Evolutionary conservation across 2,888 invertebrate genomes (phyloP), one percentile per base, ranked within the genome.

Genomic region (Patella caerulea): DNA sequence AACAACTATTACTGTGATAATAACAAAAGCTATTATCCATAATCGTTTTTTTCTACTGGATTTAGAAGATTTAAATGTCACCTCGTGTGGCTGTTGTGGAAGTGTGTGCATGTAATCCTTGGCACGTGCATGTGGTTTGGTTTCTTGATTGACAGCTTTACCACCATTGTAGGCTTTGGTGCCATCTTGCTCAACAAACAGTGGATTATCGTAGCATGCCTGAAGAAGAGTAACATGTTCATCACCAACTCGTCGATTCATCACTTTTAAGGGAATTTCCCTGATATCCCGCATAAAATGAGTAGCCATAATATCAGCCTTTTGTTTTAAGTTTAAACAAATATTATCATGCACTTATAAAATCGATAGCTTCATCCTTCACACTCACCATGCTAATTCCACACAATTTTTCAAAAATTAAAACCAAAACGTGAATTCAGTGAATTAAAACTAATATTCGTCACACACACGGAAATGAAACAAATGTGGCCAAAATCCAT

Each of bases 181-280:
- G 74, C 69, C 83, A 77, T 82, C 82, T 53, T 86, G 85, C 76
- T 87, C 86, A 74, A 86, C 84, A 74, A 88, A 88, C 75, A 88
- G 82, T 45, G 87, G 86, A 82, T 88, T 88, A 81, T 88, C 88
- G 79, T 88, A 88, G 78, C 88, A 88, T 24, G 88, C 88, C 88
- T 88, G 88, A 78, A 88, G 86, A 81, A 88, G 83, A 86, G 83
- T 87, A 75, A 87, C 82, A 83, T 81, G 82, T 78, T 88, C 87
- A 78, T 87, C 87, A 80, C 83, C 84, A 77, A 82, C 74, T 19
- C 80, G 80, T 34, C 78, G 70, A 77, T 81, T 82, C 74, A 83
- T 83, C 72, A 74, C 83, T 81, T 75, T 83, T 74, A 82, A 79
- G 70, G 80, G 82, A 78, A 81, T 83, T 54, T 29, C 29, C 14